Conservation (phyloP, 1,140 invertebrate species). For the Aphelinus atriplicis region DNA sequence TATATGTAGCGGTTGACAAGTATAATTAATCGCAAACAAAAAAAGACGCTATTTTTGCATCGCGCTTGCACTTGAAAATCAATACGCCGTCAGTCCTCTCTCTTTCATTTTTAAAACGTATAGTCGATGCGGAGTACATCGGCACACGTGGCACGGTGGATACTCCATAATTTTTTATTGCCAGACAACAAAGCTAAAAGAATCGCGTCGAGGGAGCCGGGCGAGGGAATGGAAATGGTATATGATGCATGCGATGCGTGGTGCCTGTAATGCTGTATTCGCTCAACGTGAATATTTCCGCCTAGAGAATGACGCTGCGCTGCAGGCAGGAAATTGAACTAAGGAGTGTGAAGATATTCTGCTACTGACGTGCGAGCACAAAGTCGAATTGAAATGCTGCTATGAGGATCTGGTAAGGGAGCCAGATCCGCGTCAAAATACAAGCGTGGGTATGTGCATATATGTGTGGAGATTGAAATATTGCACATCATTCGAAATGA, state of each 20-base stretch:
- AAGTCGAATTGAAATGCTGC: neutral
- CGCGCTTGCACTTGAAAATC: neutral
- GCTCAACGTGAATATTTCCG: neutral
- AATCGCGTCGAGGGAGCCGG: too few relatives aligned
- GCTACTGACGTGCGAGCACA: neutral
- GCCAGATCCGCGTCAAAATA: too few relatives aligned
- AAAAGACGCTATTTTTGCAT: conserved; percentile 4
- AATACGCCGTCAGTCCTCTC: neutral
- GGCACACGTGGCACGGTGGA: too few relatives aligned
- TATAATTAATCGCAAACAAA: conserved; percentile 12
- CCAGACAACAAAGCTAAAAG: neutral
- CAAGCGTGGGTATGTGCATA: too few relatives aligned
- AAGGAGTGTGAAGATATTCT: too few relatives aligned
- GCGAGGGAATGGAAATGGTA: neutral
- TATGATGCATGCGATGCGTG: neutral
- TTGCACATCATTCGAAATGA: too few relatives aligned
- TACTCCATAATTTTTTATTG: conserved; percentile 20
- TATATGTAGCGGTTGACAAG: too few relatives aligned
- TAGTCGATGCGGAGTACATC: too few relatives aligned
- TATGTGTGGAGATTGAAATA: too few relatives aligned
- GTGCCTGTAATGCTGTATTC: neutral
- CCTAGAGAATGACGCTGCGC: neutral
- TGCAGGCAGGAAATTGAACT: too few relatives aligned
- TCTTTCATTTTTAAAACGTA: too few relatives aligned
- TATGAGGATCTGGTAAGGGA: too few relatives aligned